These are phyloP conservation scores for Drosophila sp. DNA, from an alignment of 1,140 invertebrate species.

Conservation along the genomic window DNA sequence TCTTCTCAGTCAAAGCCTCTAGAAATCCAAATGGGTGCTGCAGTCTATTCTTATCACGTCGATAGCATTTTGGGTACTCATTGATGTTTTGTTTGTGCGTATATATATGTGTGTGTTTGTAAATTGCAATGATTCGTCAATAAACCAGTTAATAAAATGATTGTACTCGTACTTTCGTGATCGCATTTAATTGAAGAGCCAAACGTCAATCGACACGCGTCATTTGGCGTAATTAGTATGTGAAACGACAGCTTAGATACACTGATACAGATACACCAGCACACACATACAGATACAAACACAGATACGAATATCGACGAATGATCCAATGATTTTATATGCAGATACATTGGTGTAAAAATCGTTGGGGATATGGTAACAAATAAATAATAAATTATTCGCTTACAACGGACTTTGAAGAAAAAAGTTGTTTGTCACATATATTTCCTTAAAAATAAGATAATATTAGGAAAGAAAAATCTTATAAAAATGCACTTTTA, in stretches of 20 bases:
- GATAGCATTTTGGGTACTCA: conserved; percentile 33
- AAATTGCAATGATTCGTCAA: conserved; percentile 37
- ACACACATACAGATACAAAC: conserved; percentile 32
- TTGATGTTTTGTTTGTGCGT: conserved; percentile 11
- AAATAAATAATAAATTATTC: too few species aligned
- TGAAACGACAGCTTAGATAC: conserved; percentile 35
- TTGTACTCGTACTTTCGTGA: conserved; percentile 14
- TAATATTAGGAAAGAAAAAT: too few species aligned
- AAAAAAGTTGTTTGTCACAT: too few species aligned
- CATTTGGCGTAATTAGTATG: conserved; percentile 73
- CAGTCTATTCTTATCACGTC: conserved; percentile 51
- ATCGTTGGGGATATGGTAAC: conserved; percentile 10
- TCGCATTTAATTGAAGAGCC: conserved; percentile 32
- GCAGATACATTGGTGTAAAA: conserved; percentile 2
- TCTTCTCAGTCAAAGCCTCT: conserved; percentile 24
- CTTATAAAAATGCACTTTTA: too few species aligned
- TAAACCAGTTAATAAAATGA: conserved; percentile 42
- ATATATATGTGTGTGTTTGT: not conserved
- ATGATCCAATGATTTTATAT: conserved; percentile 1
- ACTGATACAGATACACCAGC: conserved; percentile 10
- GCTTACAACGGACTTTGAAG: too few species aligned
- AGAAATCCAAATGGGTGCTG: conserved; percentile 1
- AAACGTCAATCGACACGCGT: conserved; percentile 69
- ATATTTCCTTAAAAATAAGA: too few species aligned
- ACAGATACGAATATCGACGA: conserved; percentile 12